Evolutionary conservation across 2,888 invertebrate genomes (phyloP).

Genomic region (Folsomia candida): DNA sequence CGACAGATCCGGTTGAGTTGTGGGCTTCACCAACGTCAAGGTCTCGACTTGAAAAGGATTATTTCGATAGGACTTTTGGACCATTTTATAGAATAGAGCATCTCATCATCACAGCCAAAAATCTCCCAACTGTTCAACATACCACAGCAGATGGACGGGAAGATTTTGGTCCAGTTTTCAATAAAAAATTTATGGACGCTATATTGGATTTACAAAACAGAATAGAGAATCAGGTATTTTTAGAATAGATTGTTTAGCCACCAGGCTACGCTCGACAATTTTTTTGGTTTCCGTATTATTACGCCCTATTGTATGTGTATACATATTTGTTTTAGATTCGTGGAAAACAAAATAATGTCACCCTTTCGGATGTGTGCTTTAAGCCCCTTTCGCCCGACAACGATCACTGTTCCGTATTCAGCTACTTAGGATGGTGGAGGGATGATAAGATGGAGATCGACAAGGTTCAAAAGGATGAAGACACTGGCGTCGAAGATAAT

Average conservation of each 20-base stretch:
- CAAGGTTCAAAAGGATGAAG: conserved; percentile 4
- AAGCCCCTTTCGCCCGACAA: conserved; percentile 76
- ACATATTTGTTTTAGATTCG: too few relatives aligned
- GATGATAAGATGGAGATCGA: conserved; percentile 64
- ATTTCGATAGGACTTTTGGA: conserved; percentile 89
- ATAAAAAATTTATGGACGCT: conserved; percentile 71
- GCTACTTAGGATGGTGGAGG: conserved; percentile 88
- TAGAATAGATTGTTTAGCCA: not conserved
- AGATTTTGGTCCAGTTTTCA: conserved; percentile 80
- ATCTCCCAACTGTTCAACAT: conserved; percentile 56
- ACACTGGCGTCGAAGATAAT: conserved; percentile 53
- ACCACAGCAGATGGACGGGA: conserved; percentile 65
- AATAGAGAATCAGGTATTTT: not conserved
- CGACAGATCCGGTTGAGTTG: conserved; percentile 91
- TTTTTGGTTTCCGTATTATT: too few relatives aligned
- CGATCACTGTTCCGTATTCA: conserved; percentile 79
- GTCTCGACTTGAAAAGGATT: conserved; percentile 81
- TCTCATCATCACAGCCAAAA: conserved; percentile 67
- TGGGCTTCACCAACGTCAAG: conserved; percentile 91
- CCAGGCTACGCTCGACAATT: too few relatives aligned
- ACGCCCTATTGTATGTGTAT: too few relatives aligned
- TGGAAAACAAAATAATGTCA: conserved; percentile 28
- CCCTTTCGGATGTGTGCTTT: conserved; percentile 82
- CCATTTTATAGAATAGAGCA: conserved; percentile 95
- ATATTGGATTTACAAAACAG: conserved; percentile 71